These are phyloP conservation scores for Lucifuga dentata DNA, from an alignment of 2,113 vertebrate species.

Conservation along the genomic window DNA sequence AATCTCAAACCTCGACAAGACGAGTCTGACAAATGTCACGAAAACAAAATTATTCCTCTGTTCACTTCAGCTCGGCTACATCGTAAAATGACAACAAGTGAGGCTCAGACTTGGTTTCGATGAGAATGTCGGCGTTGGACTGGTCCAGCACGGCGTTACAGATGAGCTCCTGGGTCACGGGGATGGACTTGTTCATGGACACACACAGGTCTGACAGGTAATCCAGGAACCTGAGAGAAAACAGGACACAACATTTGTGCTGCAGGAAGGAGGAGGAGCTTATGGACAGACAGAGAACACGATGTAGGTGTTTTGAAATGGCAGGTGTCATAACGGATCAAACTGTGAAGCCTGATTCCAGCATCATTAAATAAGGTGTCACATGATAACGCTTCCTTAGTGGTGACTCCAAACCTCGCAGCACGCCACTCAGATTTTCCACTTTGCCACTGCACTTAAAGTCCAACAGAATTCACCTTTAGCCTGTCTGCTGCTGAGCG, in stretches of 20 bases:
- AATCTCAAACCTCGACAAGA: slow-evolving; percentile 95
- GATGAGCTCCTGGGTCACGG: slow-evolving; percentile 97
- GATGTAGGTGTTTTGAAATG: neutral
- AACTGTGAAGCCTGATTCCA: slow-evolving; percentile 24
- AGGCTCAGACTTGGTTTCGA: slow-evolving; percentile 94
- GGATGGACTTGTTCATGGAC: slow-evolving; percentile 98
- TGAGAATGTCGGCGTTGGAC: slow-evolving; percentile 94
- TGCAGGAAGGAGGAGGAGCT: neutral
- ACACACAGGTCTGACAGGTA: slow-evolving; percentile 98
- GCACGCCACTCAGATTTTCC: neutral
- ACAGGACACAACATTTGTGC: neutral
- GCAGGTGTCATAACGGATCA: neutral
- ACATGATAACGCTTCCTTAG: no score
- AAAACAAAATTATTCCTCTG: neutral
- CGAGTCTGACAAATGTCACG: slow-evolving; percentile 82
- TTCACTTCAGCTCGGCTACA: neutral
- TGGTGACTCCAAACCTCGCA: no score
- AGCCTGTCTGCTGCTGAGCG: no score
- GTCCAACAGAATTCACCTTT: slow-evolving; percentile 13
- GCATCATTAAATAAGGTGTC: neutral
- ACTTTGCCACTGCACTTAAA: slow-evolving; percentile 2
- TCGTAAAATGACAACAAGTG: neutral
- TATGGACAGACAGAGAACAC: neutral
- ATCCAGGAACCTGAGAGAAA: slow-evolving; percentile 90
- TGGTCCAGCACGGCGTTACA: slow-evolving; percentile 96